These are phyloP conservation scores for Echiichthys vipera DNA, from an alignment of 2,797 vertebrate genomes.

Conservation along the genomic window DNA sequence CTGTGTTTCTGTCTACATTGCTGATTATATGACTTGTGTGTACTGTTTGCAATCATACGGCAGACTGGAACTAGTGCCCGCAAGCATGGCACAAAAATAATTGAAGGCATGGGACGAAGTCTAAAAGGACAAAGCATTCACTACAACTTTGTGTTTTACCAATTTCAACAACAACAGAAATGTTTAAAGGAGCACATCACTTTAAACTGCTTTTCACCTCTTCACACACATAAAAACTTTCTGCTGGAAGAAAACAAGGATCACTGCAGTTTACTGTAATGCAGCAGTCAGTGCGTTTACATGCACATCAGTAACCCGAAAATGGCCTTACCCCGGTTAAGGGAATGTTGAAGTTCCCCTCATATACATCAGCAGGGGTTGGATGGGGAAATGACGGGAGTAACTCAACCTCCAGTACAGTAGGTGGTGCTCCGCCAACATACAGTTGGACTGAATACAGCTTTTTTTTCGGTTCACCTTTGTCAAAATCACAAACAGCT, in stretches of 20 bases:
- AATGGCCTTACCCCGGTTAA: no score
- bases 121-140: background rate
- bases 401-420: no score
- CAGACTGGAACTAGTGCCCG: background rate
- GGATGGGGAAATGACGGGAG: no score
- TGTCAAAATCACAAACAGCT: no score
- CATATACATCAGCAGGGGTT: no score
- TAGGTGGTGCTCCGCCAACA: no score
- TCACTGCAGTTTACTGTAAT: background rate
- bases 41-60: constrained; percentile 25
- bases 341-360: no score
- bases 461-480: no score
- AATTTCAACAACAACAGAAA: background rate
- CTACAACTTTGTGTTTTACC: background rate
- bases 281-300: no score
- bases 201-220: background rate
- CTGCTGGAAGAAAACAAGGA: background rate
- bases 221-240: background rate
- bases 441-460: no score
- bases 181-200: background rate
- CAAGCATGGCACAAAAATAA: background rate
- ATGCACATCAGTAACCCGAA: no score
- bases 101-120: background rate
- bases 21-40: background rate
- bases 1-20: constrained; percentile 5